Evolutionary conservation across 2,888 invertebrate species (phyloP).

Genomic region (Euphydryas editha): DNA sequence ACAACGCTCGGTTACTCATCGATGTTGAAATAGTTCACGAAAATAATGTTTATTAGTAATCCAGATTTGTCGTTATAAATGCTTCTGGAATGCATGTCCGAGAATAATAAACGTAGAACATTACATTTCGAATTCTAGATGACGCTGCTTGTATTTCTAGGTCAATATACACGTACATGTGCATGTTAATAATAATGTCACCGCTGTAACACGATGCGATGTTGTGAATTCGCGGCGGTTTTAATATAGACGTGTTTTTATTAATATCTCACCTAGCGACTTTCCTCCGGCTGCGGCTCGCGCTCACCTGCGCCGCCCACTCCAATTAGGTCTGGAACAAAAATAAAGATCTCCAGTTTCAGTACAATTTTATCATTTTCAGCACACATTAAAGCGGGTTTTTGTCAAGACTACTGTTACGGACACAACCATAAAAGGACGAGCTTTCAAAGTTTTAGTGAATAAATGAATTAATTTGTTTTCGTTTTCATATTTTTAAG

Average conservation of each 20-base stretch:
- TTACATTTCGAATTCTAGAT: no score
- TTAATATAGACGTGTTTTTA: conserved; percentile 67
- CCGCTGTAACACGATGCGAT: conserved; percentile 64
- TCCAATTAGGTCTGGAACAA: conserved; percentile 55
- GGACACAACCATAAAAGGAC: neutral
- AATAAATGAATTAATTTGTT: neutral
- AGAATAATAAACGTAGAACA: no score
- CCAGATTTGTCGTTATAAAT: no score
- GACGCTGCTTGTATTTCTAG: neutral
- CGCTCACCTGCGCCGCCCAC: conserved; percentile 62
- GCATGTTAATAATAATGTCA: neutral
- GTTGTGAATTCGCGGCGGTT: conserved; percentile 57
- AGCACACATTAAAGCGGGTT: neutral
- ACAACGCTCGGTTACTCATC: no score
- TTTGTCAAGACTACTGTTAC: neutral
- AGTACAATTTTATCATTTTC: conserved; percentile 8
- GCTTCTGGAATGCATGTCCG: no score
- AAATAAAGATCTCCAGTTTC: conserved; percentile 54
- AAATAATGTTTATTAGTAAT: no score
- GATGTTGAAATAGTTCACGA: no score
- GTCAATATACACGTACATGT: neutral
- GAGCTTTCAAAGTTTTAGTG: neutral
- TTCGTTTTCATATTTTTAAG: no score
- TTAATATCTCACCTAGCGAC: conserved; percentile 59
- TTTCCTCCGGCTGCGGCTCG: conserved; percentile 36